A percentile compares a stretch with the other conserved stretches of the same genome.
These are phyloP conservation scores for Agrilus biguttatus DNA, from an alignment of 2,888 invertebrate species.

Conservation along the genomic window DNA sequence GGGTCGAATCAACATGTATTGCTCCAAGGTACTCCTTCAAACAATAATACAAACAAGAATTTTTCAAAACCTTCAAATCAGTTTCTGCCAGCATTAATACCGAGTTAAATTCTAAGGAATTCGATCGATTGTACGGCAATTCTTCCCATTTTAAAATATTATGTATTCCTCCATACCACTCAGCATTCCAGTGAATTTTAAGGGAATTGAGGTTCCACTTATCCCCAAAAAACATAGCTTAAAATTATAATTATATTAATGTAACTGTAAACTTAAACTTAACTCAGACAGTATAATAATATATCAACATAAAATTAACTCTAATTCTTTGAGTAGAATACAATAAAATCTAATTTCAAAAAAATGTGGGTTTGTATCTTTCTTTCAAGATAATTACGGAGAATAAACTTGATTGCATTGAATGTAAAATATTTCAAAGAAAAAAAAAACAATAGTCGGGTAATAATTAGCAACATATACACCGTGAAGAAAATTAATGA, in stretches of 20 bases:
- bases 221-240: constrained; percentile 21
- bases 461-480: no score
- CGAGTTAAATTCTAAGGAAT: constrained; percentile 17
- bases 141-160: constrained; percentile 22
- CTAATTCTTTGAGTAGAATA: no score
- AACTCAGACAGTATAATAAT: no score
- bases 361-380: no score
- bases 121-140: constrained; percentile 12
- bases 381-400: constrained; percentile 7
- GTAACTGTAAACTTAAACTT: no score
- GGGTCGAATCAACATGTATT: constrained; percentile 50
- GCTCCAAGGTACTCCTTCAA: constrained; percentile 38
- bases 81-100: constrained; percentile 23
- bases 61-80: constrained; percentile 37
- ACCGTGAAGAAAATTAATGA: no score
- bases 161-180: constrained; percentile 27
- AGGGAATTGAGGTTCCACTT: constrained; percentile 25
- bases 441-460: no score
- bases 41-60: constrained; percentile 37
- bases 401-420: not conserved
- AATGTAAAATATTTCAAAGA: no score
- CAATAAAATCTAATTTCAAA: no score
- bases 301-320: no score
- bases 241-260: constrained; percentile 3
- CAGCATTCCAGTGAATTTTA: constrained; percentile 32